A percentile compares a stretch with the other conserved stretches of the same genome.
Conservation (phyloP, 2,888 invertebrate species). For the Archips crataeganus region DNA sequence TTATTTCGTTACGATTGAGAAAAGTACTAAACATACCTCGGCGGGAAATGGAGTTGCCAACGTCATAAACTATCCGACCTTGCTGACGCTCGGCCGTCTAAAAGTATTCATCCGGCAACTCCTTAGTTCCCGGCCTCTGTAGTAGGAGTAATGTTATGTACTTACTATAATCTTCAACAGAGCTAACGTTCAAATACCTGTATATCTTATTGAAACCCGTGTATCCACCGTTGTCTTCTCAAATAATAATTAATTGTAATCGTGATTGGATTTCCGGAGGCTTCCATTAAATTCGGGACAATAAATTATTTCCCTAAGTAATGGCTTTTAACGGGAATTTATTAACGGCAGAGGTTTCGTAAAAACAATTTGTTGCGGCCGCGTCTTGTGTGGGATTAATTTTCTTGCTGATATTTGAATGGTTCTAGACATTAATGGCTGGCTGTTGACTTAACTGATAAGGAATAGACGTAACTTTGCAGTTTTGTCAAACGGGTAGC, state of each 20-base stretch:
- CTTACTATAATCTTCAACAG: too few relatives aligned
- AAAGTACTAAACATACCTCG: too few relatives aligned
- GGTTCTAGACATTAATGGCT: constrained; percentile 12
- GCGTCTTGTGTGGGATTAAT: constrained; percentile 26
- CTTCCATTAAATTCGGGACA: constrained; percentile 46
- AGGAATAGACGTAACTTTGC: neutral
- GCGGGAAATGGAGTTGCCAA: too few relatives aligned
- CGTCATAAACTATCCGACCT: too few relatives aligned
- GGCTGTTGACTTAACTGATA: neutral
- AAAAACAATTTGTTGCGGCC: constrained; percentile 32
- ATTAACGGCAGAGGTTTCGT: constrained; percentile 27
- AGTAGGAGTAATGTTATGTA: too few relatives aligned
- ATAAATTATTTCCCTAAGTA: constrained; percentile 43
- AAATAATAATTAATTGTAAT: constrained; percentile 47
- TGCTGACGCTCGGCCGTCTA: too few relatives aligned
- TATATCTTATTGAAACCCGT: neutral
- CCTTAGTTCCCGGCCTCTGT: too few relatives aligned
- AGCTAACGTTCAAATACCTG: constrained; percentile 16
- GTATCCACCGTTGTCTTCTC: constrained; percentile 5
- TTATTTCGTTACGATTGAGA: too few relatives aligned
- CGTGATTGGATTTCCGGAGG: constrained; percentile 46
- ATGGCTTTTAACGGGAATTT: constrained; percentile 44
- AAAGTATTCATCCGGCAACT: too few relatives aligned
- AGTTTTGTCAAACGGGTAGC: neutral
- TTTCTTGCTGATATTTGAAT: constrained; percentile 23